phyloP scores from a whole-genome alignment of 2,113 vertebrate genomes.

The Symphodus melops region DNA sequence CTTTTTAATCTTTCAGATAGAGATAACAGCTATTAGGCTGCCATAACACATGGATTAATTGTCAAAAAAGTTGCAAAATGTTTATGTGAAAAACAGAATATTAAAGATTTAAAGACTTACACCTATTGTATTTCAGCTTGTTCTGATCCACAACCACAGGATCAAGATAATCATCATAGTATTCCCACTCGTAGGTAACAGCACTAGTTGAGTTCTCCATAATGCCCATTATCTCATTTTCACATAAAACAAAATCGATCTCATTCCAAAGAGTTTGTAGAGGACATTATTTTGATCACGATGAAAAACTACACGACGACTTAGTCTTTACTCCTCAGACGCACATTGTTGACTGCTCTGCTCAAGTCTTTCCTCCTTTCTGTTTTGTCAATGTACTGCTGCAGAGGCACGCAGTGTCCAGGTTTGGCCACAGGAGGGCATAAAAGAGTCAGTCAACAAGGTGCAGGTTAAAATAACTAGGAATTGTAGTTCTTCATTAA shows the following conservation, averaged over 20 bases:
- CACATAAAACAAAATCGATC: background rate
- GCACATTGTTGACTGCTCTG: background rate
- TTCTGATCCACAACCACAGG: slow-evolving; percentile 88
- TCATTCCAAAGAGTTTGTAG: background rate
- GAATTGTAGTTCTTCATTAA: too few species aligned
- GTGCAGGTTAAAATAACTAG: background rate
- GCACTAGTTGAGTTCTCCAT: slow-evolving; percentile 77
- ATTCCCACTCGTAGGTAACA: slow-evolving; percentile 80
- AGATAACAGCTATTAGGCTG: too few species aligned
- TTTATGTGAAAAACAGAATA: background rate
- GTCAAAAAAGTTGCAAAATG: background rate
- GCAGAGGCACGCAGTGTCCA: background rate
- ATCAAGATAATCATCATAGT: slow-evolving; percentile 92
- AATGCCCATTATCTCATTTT: slow-evolving; percentile 32
- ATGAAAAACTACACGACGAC: background rate
- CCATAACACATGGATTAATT: too few species aligned
- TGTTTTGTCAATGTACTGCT: background rate
- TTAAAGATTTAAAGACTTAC: slow-evolving; percentile 80
- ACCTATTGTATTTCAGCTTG: slow-evolving; percentile 89
- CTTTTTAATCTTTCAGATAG: too few species aligned
- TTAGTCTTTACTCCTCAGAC: background rate
- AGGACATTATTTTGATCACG: background rate
- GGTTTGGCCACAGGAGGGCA: slow-evolving; percentile 31
- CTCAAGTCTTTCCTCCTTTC: background rate
- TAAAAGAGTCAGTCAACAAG: background rate